Conservation (phyloP, 2,888 invertebrate species). For the Trypoxylon attenuatum region DNA sequence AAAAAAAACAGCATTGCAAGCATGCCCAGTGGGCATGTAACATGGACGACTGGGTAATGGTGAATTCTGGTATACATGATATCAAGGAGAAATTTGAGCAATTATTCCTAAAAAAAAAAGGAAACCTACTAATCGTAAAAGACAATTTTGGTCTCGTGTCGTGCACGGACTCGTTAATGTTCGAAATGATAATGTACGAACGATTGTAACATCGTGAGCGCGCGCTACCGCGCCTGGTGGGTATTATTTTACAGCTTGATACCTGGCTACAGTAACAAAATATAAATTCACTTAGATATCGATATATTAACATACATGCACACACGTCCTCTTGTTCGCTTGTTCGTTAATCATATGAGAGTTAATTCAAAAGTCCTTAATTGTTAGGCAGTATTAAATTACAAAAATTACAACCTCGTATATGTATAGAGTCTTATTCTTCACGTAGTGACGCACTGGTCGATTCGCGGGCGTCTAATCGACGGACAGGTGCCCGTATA, state of each 20-base stretch:
- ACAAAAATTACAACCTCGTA: slow-evolving; percentile 63
- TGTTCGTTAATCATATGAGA: slow-evolving; percentile 52
- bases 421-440: slow-evolving; percentile 25
- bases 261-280: slow-evolving; percentile 70
- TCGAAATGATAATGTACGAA: too few relatives aligned
- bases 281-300: slow-evolving; percentile 63
- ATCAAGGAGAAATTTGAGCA: background rate
- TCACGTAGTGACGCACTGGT: slow-evolving; percentile 1
- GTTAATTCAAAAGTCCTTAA: slow-evolving; percentile 50
- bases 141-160: too few relatives aligned
- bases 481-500: slow-evolving; percentile 53
- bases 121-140: too few relatives aligned
- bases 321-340: slow-evolving; percentile 66
- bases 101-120: background rate
- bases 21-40: slow-evolving; percentile 33
- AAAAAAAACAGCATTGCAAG: slow-evolving; percentile 43
- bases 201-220: background rate
- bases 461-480: slow-evolving; percentile 22
- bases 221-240: slow-evolving; percentile 30
- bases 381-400: slow-evolving; percentile 60
- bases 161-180: too few relatives aligned
- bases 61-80: background rate
- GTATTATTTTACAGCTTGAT: slow-evolving; percentile 68
- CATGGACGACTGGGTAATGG: background rate
- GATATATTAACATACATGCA: slow-evolving; percentile 63